Percentiles rank a stretch among this genome's conserved stretches.
Evolutionary conservation across 2,113 vertebrate genomes (phyloP).

Genomic region (Oreochromis aureus): DNA sequence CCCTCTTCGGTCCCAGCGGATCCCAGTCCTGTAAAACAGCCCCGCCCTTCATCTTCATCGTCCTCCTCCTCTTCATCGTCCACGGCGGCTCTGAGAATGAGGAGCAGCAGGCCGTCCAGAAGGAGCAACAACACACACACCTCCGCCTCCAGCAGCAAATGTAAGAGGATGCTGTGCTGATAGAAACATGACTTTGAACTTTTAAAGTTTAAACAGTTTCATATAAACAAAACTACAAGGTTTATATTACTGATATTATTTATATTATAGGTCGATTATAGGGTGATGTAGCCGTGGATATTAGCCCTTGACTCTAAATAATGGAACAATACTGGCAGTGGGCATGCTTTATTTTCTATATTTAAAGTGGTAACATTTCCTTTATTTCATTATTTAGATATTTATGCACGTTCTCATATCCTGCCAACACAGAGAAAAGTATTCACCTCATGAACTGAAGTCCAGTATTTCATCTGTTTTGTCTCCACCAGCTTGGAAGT

Average conservation of each 20-base stretch:
- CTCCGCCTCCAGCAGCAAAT: conserved; percentile 9
- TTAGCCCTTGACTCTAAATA: neutral
- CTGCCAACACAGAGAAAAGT: neutral
- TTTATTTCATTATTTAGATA: neutral
- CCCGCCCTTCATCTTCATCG: conserved; percentile 21
- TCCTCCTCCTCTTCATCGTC: conserved; percentile 34
- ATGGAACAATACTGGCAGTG: neutral
- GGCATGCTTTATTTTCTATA: neutral
- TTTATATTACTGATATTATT: neutral
- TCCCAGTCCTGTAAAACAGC: conserved; percentile 36
- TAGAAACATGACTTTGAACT: neutral
- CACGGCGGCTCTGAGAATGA: conserved; percentile 18
- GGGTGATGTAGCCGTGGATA: rapidly evolving
- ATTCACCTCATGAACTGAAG: neutral
- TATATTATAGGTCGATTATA: neutral
- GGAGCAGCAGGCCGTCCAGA: conserved; percentile 17
- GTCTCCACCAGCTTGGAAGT: neutral
- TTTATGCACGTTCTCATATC: neutral
- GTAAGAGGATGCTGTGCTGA: conserved; percentile 17
- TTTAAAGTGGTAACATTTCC: neutral
- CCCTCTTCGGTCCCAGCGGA: conserved; percentile 41
- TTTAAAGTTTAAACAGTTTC: neutral
- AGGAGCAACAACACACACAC: conserved; percentile 4
- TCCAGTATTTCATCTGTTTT: neutral
- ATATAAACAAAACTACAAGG: neutral